A percentile compares a stretch with the other conserved stretches of the same genome.
These are phyloP conservation scores for Atlantisia rogersi DNA, from an alignment of 2,113 vertebrate genomes.

Conservation along the genomic window DNA sequence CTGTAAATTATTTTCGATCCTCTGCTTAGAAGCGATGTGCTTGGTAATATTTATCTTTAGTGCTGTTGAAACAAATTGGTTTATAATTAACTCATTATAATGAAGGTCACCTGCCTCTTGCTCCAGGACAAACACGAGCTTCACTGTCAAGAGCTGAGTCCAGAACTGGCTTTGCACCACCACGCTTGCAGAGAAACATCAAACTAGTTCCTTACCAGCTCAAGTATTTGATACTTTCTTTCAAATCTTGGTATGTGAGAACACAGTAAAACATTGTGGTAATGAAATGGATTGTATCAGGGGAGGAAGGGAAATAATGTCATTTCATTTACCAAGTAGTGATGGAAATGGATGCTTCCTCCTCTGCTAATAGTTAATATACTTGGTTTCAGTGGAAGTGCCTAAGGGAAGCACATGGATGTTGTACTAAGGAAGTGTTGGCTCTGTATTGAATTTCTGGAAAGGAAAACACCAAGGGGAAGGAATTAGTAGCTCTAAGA, in stretches of 20 bases:
- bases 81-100: neutral
- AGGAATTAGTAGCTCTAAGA: neutral
- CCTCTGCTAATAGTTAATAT: neutral
- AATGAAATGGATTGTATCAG: neutral
- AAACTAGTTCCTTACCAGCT: neutral
- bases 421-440: neutral
- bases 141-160: neutral
- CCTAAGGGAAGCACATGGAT: neutral
- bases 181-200: neutral
- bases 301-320: neutral
- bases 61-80: neutral
- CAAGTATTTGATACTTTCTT: neutral
- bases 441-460: conserved; percentile 17
- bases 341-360: neutral
- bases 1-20: neutral
- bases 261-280: neutral
- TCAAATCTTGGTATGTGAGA: neutral
- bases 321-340: rapidly evolving
- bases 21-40: neutral
- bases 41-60: neutral
- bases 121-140: neutral
- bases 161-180: neutral
- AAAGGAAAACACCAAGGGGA: neutral
- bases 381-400: neutral
- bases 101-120: neutral